phyloP scores from a whole-genome alignment of 2,797 vertebrate species.

The Schizothorax lantsangensis region DNA sequence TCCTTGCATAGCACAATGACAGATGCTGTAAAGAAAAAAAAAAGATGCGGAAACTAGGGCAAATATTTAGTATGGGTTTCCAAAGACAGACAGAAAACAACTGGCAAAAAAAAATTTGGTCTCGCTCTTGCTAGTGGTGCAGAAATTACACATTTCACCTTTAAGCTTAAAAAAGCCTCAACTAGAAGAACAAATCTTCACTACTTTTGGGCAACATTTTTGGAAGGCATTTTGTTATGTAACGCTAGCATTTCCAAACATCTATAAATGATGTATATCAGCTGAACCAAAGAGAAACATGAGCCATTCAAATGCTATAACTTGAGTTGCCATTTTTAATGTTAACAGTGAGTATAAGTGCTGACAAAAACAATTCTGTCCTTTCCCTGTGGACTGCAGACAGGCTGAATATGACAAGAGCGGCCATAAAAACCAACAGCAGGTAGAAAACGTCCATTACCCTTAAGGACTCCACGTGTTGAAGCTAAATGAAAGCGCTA shows the following conservation, averaged over 20 bases:
- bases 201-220: not conserved
- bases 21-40: not conserved
- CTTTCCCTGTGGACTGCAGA: slow-evolving; percentile 61
- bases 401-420: slow-evolving; percentile 85
- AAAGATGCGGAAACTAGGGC: not conserved
- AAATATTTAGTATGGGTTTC: not conserved
- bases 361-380: slow-evolving; percentile 63
- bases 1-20: not conserved
- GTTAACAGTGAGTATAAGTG: slow-evolving; percentile 45
- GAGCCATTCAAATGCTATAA: slow-evolving; percentile 30
- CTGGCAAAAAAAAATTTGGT: not conserved
- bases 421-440: slow-evolving; percentile 69
- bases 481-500: slow-evolving; percentile 83
- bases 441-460: slow-evolving; percentile 90
- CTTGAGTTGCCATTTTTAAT: slow-evolving; percentile 35
- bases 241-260: not conserved
- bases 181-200: not conserved
- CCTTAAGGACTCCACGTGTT: slow-evolving; percentile 83
- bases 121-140: not conserved
- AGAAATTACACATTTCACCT: not conserved
- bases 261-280: not conserved
- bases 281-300: not conserved
- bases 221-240: not conserved
- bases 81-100: not conserved
- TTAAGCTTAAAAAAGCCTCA: not conserved